These are phyloP conservation scores for Hesperia comma DNA, from an alignment of 2,888 invertebrate genomes.

Conservation along the genomic window DNA sequence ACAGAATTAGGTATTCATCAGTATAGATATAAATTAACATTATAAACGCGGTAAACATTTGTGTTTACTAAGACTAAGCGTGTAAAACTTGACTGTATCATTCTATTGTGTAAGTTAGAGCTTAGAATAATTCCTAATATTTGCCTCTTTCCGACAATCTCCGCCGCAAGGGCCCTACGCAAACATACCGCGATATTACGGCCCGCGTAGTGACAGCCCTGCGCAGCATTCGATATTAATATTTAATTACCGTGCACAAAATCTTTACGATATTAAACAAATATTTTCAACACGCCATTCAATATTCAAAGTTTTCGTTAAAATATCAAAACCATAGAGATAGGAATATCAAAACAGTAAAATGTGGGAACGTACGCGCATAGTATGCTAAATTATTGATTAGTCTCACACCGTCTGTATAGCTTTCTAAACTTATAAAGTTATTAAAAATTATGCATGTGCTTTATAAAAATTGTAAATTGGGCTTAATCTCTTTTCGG, in stretches of 20 bases:
- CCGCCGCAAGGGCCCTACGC: constrained; percentile 37
- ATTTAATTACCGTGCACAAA: constrained; percentile 47
- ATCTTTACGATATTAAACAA: constrained; percentile 39
- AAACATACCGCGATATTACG: constrained; percentile 33
- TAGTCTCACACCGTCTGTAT: no score
- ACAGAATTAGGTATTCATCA: no score
- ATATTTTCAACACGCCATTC: constrained; percentile 33
- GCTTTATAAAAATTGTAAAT: no score
- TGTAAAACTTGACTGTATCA: constrained; percentile 4
- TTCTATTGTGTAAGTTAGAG: constrained; percentile 6
- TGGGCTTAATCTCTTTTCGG: no score
- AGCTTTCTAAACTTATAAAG: no score
- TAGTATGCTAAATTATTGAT: no score
- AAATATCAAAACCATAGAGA: constrained; percentile 36
- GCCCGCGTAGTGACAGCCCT: constrained; percentile 38
- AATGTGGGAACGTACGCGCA: no score
- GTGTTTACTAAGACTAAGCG: no score
- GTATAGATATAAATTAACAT: no score
- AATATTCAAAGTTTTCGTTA: constrained; percentile 30
- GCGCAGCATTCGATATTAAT: constrained; percentile 61
- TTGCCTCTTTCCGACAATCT: constrained; percentile 11
- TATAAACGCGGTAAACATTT: background rate
- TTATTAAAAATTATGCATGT: no score
- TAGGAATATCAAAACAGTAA: constrained; percentile 36
- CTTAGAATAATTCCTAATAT: constrained; percentile 27